These are phyloP conservation scores for Xenops minutus DNA, from an alignment of 2,797 vertebrate species.

Conservation along the genomic window DNA sequence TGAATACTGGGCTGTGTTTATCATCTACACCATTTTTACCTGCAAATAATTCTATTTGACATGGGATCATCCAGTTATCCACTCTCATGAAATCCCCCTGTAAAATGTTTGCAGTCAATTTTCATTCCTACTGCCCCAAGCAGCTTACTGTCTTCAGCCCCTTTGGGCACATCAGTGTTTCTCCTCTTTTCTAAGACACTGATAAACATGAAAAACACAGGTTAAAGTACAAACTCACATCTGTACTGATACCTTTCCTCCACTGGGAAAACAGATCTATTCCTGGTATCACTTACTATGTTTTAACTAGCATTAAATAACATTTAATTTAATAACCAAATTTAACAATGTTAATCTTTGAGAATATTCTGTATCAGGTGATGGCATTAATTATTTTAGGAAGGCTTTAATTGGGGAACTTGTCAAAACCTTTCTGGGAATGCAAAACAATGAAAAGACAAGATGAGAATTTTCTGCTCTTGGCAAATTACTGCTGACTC, in stretches of 20 bases:
- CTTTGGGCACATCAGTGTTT: not conserved
- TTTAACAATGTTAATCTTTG: not conserved
- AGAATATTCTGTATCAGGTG: not conserved
- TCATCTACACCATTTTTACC: not conserved
- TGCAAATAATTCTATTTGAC: not conserved
- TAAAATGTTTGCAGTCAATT: not conserved
- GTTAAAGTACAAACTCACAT: not conserved
- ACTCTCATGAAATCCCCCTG: not conserved
- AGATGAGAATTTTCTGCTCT: not conserved
- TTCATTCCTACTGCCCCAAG: not conserved
- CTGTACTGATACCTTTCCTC: not conserved
- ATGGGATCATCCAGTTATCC: not conserved
- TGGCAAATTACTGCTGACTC: not conserved
- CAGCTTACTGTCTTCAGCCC: not conserved
- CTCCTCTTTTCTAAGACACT: not conserved
- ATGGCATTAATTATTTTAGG: not conserved
- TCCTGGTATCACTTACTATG: not conserved
- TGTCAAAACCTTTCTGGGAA: not conserved
- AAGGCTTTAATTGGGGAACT: not conserved
- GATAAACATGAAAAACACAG: not conserved
- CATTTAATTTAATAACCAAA: not conserved
- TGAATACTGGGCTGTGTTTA: not conserved
- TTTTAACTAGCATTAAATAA: not conserved
- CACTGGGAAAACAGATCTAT: not conserved
- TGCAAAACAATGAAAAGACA: not conserved